Conservation (phyloP, 2,797 vertebrate species). For the Enteromius anoplus region DNA sequence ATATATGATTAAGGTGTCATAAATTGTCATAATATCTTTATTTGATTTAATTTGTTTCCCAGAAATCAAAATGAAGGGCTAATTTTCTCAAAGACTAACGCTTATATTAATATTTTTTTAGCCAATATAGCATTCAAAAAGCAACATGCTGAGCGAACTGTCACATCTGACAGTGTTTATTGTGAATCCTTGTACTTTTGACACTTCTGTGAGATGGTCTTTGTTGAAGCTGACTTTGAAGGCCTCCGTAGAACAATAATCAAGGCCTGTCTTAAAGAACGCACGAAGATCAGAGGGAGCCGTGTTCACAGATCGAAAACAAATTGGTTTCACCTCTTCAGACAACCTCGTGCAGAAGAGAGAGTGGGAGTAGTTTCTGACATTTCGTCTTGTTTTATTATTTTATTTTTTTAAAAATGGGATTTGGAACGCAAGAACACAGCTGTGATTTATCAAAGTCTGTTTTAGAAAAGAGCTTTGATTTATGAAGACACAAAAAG, state of each 20-base stretch:
- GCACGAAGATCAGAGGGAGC: slow-evolving; percentile 59
- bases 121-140: slow-evolving; percentile 70
- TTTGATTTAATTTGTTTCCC: not conserved
- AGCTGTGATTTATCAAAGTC: slow-evolving; percentile 66
- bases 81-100: slow-evolving; percentile 17
- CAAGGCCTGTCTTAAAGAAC: slow-evolving; percentile 65
- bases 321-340: slow-evolving; percentile 74
- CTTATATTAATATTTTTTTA: slow-evolving; percentile 42
- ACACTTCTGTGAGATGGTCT: slow-evolving; percentile 68
- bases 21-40: not conserved
- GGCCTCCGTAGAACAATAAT: slow-evolving; percentile 72
- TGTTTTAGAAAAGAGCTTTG: slow-evolving; percentile 59
- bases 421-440: slow-evolving; percentile 55
- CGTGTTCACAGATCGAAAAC: slow-evolving; percentile 73
- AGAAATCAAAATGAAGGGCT: not conserved
- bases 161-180: slow-evolving; percentile 64
- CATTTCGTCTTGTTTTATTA: slow-evolving; percentile 52
- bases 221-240: slow-evolving; percentile 75
- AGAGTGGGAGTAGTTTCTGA: slow-evolving; percentile 65
- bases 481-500: slow-evolving; percentile 55
- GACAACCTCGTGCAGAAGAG: slow-evolving; percentile 64
- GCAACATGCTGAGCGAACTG: slow-evolving; percentile 70
- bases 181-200: slow-evolving; percentile 71
- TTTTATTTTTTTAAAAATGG: slow-evolving; percentile 17
- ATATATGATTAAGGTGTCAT: not conserved